Percentiles rank a stretch among this genome's conserved stretches.
Evolutionary conservation across 2,113 vertebrate genomes (phyloP).

Genomic region (Solea senegalensis): DNA sequence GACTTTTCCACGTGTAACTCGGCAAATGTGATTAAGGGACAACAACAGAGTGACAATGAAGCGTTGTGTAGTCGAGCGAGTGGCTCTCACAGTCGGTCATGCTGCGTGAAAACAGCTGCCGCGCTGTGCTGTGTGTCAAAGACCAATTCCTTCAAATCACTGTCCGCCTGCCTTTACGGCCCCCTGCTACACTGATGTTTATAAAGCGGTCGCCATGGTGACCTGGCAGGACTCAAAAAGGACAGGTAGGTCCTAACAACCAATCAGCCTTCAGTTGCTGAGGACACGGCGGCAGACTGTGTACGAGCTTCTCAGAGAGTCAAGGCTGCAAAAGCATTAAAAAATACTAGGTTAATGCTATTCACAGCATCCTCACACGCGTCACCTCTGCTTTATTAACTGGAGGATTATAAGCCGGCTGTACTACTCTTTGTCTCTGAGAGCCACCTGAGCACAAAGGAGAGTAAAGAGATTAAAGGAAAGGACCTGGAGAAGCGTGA

Average conservation of each 20-base stretch:
- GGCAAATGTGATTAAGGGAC: slow-evolving; percentile 40
- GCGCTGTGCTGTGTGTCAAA: slow-evolving; percentile 32
- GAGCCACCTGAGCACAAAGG: slow-evolving; percentile 42
- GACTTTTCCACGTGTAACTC: slow-evolving; percentile 43
- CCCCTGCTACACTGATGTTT: slow-evolving; percentile 59
- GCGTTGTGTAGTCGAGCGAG: slow-evolving; percentile 7
- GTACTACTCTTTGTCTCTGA: slow-evolving; percentile 43
- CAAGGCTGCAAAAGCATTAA: slow-evolving; percentile 3
- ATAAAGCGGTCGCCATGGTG: slow-evolving; percentile 71
- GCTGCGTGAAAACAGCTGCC: slow-evolving; percentile 16
- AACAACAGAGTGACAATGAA: slow-evolving; percentile 26
- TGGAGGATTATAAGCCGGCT: slow-evolving; percentile 31
- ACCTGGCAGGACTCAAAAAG: slow-evolving; percentile 59
- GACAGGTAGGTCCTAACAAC: slow-evolving; percentile 68
- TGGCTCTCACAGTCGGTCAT: slow-evolving; percentile 18
- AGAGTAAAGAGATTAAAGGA: slow-evolving; percentile 27
- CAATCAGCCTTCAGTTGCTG: slow-evolving; percentile 74
- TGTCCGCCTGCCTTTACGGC: slow-evolving; percentile 50
- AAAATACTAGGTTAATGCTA: background rate
- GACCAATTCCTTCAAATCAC: slow-evolving; percentile 46
- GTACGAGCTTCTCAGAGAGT: slow-evolving; percentile 30
- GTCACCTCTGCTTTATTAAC: slow-evolving; percentile 59
- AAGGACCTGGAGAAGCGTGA: slow-evolving; percentile 28
- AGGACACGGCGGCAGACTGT: slow-evolving; percentile 52
- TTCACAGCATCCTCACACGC: slow-evolving; percentile 37